Conservation (phyloP, 92 coral and sea anemone genomes). For the Parazoanthus atlanticus region DNA sequence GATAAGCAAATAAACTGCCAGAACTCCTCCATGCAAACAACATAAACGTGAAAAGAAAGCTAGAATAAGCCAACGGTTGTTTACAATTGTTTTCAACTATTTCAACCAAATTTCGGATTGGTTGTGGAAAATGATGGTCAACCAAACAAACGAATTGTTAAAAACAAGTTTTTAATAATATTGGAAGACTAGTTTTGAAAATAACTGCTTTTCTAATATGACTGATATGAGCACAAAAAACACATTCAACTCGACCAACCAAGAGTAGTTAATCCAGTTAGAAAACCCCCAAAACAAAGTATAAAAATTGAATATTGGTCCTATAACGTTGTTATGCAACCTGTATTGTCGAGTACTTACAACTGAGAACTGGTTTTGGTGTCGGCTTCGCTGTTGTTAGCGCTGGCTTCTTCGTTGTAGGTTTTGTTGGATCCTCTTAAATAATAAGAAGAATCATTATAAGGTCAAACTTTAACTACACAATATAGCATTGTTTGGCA, state of each 20-base stretch:
- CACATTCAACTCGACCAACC: background rate
- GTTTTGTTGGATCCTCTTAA: constrained; percentile 23
- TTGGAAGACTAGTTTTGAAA: too few relatives aligned
- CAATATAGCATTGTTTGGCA: background rate
- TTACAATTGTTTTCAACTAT: too few relatives aligned
- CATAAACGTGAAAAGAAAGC: too few relatives aligned
- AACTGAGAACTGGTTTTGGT: background rate
- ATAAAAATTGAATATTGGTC: background rate
- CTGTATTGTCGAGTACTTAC: background rate
- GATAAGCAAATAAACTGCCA: too few relatives aligned
- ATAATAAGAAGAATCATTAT: background rate
- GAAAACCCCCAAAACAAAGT: background rate
- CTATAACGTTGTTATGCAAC: background rate
- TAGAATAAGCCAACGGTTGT: too few relatives aligned
- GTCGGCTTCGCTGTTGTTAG: background rate
- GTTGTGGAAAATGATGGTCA: too few relatives aligned
- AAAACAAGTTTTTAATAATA: too few relatives aligned
- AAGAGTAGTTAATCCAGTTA: background rate
- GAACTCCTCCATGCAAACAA: too few relatives aligned
- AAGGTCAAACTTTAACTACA: background rate
- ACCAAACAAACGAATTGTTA: too few relatives aligned
- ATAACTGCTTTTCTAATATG: too few relatives aligned
- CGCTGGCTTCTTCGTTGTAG: constrained; percentile 8
- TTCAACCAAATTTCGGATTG: too few relatives aligned
- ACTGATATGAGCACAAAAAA: background rate